Evolutionary conservation across 2,113 vertebrate genomes (phyloP).

Genomic region (Aldabrachelys gigantea): DNA sequence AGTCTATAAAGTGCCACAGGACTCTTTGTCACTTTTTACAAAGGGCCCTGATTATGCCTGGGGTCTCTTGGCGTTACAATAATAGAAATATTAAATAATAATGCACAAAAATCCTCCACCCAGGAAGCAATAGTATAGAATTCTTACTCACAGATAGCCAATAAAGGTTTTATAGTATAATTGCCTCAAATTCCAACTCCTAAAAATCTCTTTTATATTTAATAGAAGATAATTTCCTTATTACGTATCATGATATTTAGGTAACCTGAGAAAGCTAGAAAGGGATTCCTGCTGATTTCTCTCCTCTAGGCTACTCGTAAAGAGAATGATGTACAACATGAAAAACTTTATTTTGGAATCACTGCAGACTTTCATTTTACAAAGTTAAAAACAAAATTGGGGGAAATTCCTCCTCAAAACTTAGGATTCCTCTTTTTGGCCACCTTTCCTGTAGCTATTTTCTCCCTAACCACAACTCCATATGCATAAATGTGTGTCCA

Average conservation of each 20-base stretch:
- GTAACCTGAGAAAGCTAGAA: slow-evolving; percentile 70
- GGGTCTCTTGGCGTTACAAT: not conserved
- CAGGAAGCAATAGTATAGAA: slow-evolving; percentile 21
- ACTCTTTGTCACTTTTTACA: not conserved
- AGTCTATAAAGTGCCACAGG: no score
- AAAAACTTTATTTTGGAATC: slow-evolving; percentile 61
- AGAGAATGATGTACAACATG: slow-evolving; percentile 57
- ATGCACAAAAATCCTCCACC: not conserved
- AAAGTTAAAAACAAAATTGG: slow-evolving; percentile 22
- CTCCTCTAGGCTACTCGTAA: slow-evolving; percentile 71
- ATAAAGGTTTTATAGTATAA: slow-evolving; percentile 49
- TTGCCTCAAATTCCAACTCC: slow-evolving; percentile 52
- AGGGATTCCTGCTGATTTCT: slow-evolving; percentile 53
- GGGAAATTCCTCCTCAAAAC: slow-evolving; percentile 50
- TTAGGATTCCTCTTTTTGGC: not conserved
- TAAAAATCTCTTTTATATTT: slow-evolving; percentile 61
- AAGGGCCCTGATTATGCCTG: not conserved
- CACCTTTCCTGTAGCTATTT: not conserved
- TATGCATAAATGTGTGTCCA: not conserved
- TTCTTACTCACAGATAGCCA: not conserved
- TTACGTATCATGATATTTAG: slow-evolving; percentile 55
- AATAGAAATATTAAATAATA: not conserved
- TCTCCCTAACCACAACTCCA: not conserved
- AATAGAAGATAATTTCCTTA: slow-evolving; percentile 71
- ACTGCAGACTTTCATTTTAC: slow-evolving; percentile 39